phyloP scores from a whole-genome alignment of 2,797 vertebrate species.

The Acanthurus leucopareius region DNA sequence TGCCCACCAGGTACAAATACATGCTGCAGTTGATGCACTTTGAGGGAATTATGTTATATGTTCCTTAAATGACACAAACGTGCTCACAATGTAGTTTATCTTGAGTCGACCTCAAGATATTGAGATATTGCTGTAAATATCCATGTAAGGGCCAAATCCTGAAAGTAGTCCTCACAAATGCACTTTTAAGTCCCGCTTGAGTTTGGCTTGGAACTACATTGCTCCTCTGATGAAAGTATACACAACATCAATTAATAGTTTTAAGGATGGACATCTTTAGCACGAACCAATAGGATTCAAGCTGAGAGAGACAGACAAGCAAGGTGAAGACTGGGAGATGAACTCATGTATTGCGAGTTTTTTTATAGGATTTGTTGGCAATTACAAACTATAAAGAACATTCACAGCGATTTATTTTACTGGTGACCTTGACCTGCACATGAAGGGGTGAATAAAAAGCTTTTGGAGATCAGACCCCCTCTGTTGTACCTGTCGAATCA shows the following conservation, averaged over 20 bases:
- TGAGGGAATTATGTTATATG: background rate
- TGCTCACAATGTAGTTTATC: background rate
- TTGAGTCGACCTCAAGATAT: background rate
- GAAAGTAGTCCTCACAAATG: background rate
- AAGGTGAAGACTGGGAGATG: background rate
- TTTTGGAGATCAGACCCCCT: background rate
- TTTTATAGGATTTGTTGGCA: background rate
- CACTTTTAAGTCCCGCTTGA: background rate
- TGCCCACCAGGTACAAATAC: slow-evolving; percentile 88
- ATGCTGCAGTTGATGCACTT: no score
- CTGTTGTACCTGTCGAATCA: background rate
- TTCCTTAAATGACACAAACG: background rate
- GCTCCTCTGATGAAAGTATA: background rate
- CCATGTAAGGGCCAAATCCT: background rate
- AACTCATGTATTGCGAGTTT: background rate
- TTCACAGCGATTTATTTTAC: no score
- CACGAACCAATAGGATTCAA: background rate
- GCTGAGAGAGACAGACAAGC: background rate
- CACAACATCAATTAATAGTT: background rate
- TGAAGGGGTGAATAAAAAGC: background rate
- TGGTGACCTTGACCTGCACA: background rate
- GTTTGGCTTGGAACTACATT: background rate
- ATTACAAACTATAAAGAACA: background rate
- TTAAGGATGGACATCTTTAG: background rate
- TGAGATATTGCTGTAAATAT: background rate